Evolutionary conservation across 2,888 invertebrate species (phyloP).

Genomic region (Himalopsyche anomala): DNA sequence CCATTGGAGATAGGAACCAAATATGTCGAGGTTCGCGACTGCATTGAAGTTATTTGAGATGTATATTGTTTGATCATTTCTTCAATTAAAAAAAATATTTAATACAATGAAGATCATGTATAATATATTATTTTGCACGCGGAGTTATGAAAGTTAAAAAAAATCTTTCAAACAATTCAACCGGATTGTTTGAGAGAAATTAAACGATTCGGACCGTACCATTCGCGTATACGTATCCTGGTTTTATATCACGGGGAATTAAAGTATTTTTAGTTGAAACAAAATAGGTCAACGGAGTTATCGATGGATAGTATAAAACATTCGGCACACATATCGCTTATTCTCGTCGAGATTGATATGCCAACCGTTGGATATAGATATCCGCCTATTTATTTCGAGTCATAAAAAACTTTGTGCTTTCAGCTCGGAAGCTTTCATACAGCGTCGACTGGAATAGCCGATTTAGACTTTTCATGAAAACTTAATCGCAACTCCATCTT

Average conservation of each 20-base stretch:
- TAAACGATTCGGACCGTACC: neutral
- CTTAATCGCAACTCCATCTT: neutral
- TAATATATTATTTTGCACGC: no score
- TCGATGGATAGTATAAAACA: conserved; percentile 42
- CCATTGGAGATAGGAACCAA: no score
- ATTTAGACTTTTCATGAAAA: neutral
- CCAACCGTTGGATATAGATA: conserved; percentile 28
- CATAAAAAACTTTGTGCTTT: neutral
- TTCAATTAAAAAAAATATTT: no score
- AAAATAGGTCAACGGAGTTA: conserved; percentile 50
- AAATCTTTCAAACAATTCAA: no score
- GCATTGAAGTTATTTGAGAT: no score
- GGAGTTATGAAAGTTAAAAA: no score
- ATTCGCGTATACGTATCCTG: neutral
- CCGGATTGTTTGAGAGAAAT: no score
- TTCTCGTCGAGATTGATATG: conserved; percentile 47
- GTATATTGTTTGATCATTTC: no score
- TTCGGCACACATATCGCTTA: conserved; percentile 47
- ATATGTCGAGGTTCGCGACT: no score
- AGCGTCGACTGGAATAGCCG: neutral
- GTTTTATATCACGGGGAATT: neutral
- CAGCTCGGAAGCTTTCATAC: neutral
- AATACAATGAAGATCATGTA: no score
- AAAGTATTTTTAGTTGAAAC: conserved; percentile 29
- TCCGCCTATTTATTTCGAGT: neutral